phyloP scores from a whole-genome alignment of 2,888 invertebrate species.

The Drosophila seclusa region DNA sequence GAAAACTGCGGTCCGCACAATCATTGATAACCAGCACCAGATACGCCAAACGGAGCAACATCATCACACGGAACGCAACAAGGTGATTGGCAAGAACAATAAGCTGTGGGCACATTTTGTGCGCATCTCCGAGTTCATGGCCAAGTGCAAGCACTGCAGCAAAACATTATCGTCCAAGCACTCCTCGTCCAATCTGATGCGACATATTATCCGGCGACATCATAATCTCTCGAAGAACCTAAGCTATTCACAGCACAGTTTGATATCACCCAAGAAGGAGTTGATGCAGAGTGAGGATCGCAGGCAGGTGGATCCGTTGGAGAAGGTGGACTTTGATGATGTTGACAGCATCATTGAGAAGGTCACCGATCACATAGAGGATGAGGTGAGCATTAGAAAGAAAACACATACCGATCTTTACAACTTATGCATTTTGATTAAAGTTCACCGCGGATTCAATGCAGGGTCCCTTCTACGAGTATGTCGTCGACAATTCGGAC shows the following conservation, averaged over 20 bases:
- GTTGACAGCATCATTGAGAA: conserved; percentile 73
- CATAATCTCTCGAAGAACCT: conserved; percentile 66
- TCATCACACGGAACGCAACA: conserved; percentile 57
- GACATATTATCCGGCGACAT: conserved; percentile 70
- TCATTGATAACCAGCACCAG: conserved; percentile 56
- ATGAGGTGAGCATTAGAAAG: conserved; percentile 49
- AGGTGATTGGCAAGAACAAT: conserved; percentile 69
- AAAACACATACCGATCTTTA: not conserved
- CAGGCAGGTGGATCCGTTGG: conserved; percentile 61
- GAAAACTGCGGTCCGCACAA: conserved; percentile 64
- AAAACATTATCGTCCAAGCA: conserved; percentile 71
- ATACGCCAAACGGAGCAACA: conserved; percentile 41
- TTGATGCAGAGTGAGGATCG: conserved; percentile 31
- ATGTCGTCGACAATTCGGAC: conserved; percentile 67
- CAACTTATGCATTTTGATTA: conserved; percentile 19
- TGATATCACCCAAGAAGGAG: conserved; percentile 65
- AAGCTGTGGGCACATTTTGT: conserved; percentile 70
- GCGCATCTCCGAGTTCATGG: conserved; percentile 71
- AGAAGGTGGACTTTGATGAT: conserved; percentile 72
- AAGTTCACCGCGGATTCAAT: conserved; percentile 49
- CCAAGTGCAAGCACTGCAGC: conserved; percentile 72
- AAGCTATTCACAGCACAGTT: conserved; percentile 67
- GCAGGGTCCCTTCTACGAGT: conserved; percentile 70
- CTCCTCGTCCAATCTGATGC: conserved; percentile 72
- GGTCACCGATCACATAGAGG: conserved; percentile 66